Evolutionary conservation across 2,888 invertebrate genomes (phyloP).

Genomic region (Tenodera sinensis): DNA sequence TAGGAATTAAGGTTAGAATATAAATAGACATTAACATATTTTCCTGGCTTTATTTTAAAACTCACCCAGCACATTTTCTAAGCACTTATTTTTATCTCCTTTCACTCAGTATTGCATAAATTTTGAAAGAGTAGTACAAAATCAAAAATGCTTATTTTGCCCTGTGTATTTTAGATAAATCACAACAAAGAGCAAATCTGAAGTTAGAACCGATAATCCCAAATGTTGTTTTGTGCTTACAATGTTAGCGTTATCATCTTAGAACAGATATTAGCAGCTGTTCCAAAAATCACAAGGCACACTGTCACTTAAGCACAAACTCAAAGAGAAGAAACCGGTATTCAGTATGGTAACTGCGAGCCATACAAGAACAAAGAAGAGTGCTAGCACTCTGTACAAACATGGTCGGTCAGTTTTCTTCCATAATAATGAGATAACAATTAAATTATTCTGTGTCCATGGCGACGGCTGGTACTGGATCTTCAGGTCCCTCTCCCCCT

Average conservation of each 20-base stretch:
- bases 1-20: too few relatives aligned
- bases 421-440: not conserved
- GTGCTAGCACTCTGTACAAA: not conserved
- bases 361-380: not conserved
- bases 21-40: too few relatives aligned
- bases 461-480: conserved; percentile 50
- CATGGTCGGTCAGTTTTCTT: not conserved
- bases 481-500: conserved; percentile 46
- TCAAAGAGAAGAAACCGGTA: not conserved
- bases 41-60: too few relatives aligned
- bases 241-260: not conserved
- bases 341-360: not conserved
- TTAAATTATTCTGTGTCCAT: conserved; percentile 48
- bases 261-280: not conserved
- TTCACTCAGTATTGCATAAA: too few relatives aligned
- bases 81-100: too few relatives aligned
- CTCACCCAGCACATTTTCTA: too few relatives aligned
- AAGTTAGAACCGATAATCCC: too few relatives aligned
- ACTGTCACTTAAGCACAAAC: not conserved
- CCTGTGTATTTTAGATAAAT: too few relatives aligned
- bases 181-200: too few relatives aligned
- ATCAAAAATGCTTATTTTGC: too few relatives aligned
- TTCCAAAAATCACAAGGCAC: not conserved
- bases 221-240: not conserved
- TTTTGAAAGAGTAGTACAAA: too few relatives aligned